phyloP scores from a whole-genome alignment of 2,888 invertebrate genomes.

The Beris morrisii region DNA sequence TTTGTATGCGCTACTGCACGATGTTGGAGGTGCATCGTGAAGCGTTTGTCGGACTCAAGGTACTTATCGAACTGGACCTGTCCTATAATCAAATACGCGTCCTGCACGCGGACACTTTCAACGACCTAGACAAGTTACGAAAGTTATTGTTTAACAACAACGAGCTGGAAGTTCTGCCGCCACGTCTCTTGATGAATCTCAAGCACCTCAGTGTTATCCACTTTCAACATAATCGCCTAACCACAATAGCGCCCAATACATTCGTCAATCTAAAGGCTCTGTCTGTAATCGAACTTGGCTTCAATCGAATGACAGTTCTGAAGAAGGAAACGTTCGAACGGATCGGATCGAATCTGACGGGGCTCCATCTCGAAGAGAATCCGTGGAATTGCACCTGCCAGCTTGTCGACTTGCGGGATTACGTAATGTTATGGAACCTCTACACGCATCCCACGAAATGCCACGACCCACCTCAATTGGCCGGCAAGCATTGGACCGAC shows the following conservation, averaged over 20 bases:
- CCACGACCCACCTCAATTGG: conserved; percentile 68
- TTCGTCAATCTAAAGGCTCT: conserved; percentile 72
- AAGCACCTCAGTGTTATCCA: conserved; percentile 74
- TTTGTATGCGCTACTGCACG: conserved; percentile 74
- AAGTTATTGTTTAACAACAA: conserved; percentile 76
- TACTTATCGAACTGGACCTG: conserved; percentile 81
- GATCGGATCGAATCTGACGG: conserved; percentile 65
- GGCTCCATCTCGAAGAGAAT: conserved; percentile 76
- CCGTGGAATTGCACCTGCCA: conserved; percentile 90
- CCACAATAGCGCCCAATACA: conserved; percentile 68
- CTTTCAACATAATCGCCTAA: conserved; percentile 74
- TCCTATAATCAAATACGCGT: conserved; percentile 71
- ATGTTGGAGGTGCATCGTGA: conserved; percentile 71
- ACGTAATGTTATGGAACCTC: conserved; percentile 71
- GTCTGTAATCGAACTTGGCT: conserved; percentile 68
- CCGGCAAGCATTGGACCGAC: conserved; percentile 73
- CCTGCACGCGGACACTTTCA: conserved; percentile 71
- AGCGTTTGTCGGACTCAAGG: conserved; percentile 74
- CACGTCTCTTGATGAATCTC: conserved; percentile 75
- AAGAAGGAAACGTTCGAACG: conserved; percentile 66
- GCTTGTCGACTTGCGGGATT: conserved; percentile 76
- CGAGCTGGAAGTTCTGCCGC: conserved; percentile 69
- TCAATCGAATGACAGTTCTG: conserved; percentile 72
- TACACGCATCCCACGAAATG: conserved; percentile 76
- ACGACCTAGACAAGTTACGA: conserved; percentile 69